Conservation (phyloP, 2,797 vertebrate genomes). For the Gymnothorax javanicus region DNA sequence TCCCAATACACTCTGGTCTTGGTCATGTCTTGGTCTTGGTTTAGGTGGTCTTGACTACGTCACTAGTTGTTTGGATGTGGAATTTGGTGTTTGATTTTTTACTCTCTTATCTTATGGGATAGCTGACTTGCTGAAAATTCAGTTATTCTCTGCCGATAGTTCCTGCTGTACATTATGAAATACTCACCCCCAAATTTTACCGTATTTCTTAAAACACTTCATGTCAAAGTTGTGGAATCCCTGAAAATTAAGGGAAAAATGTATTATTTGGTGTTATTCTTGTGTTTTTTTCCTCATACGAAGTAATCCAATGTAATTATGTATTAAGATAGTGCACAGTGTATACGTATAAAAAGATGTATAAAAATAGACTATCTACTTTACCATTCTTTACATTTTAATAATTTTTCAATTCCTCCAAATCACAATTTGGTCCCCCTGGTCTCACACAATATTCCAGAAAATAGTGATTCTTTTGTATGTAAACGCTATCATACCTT, state of each 20-base stretch:
- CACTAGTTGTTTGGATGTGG: neutral
- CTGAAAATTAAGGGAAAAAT: constrained; percentile 44
- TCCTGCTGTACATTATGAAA: neutral
- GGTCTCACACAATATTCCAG: neutral
- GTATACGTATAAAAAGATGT: too few species aligned
- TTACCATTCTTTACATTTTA: neutral
- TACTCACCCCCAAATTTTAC: constrained; percentile 74
- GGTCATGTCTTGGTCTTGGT: too few species aligned
- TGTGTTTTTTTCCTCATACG: neutral
- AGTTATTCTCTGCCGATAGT: neutral
- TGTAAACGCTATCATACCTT: constrained; percentile 46
- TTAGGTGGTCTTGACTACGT: too few species aligned
- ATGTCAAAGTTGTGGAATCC: constrained; percentile 61
- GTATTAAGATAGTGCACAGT: too few species aligned
- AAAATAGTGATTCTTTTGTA: neutral
- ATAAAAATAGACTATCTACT: neutral
- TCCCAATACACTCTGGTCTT: too few species aligned
- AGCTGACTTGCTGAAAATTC: neutral
- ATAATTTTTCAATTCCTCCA: neutral
- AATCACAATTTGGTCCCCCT: neutral
- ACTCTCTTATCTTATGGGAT: neutral
- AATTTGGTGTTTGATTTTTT: neutral
- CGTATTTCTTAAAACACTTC: constrained; percentile 66
- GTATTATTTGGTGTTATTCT: neutral
- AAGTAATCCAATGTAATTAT: neutral